These are phyloP conservation scores for Sylvietta virens DNA, from an alignment of 2,113 vertebrate species.

Conservation along the genomic window DNA sequence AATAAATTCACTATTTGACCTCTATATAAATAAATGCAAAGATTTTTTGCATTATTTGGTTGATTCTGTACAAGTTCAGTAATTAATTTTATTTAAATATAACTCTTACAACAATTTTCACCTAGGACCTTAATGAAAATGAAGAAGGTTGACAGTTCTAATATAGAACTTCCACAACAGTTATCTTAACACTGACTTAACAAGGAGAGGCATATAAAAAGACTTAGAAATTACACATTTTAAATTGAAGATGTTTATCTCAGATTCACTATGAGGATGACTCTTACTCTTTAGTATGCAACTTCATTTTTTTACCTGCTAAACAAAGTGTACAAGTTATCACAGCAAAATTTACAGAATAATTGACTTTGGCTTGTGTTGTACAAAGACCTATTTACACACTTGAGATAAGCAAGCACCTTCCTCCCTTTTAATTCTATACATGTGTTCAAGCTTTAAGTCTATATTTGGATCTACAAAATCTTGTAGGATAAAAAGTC, in stretches of 20 bases:
- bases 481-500: conserved; percentile 28
- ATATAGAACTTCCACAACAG: conserved; percentile 46
- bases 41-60: conserved; percentile 22
- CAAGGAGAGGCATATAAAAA: conserved; percentile 28
- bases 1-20: not conserved
- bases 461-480: conserved; percentile 43
- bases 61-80: conserved; percentile 37
- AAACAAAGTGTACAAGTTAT: conserved; percentile 34
- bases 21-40: conserved; percentile 43
- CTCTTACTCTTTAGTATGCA: not conserved
- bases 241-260: not conserved
- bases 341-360: conserved; percentile 61
- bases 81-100: conserved; percentile 56
- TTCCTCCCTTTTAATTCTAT: conserved; percentile 54
- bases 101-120: not conserved
- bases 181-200: conserved; percentile 6
- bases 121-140: conserved; percentile 14
- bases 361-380: not conserved
- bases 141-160: conserved; percentile 48
- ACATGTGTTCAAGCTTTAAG: conserved; percentile 59
- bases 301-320: conserved; percentile 11
- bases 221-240: conserved; percentile 16
- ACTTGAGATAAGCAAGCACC: conserved; percentile 19
- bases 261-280: not conserved
- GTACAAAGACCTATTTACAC: conserved; percentile 61